Evolutionary conservation across 2,888 invertebrate genomes (phyloP).

Genomic region (Drosophila buzzatii): DNA sequence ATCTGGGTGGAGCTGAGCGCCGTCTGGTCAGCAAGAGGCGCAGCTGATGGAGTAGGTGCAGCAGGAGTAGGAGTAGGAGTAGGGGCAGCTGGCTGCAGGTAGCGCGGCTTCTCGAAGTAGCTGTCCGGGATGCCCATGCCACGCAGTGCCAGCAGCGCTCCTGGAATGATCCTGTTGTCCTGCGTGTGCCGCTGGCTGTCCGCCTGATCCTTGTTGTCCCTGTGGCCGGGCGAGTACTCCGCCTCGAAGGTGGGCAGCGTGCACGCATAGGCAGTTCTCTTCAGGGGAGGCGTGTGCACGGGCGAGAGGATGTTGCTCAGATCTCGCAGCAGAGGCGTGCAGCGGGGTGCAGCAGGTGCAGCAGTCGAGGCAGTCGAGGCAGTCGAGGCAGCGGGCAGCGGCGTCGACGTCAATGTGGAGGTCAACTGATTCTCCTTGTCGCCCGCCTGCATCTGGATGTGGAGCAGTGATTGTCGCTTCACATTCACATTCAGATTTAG

Average conservation of each 20-base stretch:
- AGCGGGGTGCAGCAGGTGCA: neutral
- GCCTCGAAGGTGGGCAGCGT: constrained; percentile 84
- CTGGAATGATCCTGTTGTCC: constrained; percentile 69
- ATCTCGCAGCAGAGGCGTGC: constrained; percentile 68
- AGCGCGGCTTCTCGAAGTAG: constrained; percentile 85
- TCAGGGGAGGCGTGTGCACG: constrained; percentile 13
- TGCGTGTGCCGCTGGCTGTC: neutral
- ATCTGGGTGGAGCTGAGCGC: constrained; percentile 82
- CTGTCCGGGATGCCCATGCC: constrained; percentile 84
- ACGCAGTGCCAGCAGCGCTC: constrained; percentile 83
- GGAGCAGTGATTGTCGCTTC: constrained; percentile 45
- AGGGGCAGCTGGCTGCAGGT: constrained; percentile 61
- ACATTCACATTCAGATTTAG: constrained; percentile 25
- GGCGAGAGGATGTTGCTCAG: constrained; percentile 79
- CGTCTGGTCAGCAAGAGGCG: constrained; percentile 37
- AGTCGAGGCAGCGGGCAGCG: constrained; percentile 56
- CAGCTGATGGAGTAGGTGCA: constrained; percentile 7
- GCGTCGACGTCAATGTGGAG: constrained; percentile 79
- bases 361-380: too few species aligned
- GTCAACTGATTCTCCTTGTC: constrained; percentile 80
- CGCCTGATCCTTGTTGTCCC: constrained; percentile 30
- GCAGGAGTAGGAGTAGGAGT: constrained; percentile 8
- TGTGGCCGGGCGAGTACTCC: constrained; percentile 79
- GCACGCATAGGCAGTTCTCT: constrained; percentile 67
- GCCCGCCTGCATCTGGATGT: neutral